Evolutionary conservation across 2,797 vertebrate species (phyloP).

Genomic region (Adrianichthys oophorus): DNA sequence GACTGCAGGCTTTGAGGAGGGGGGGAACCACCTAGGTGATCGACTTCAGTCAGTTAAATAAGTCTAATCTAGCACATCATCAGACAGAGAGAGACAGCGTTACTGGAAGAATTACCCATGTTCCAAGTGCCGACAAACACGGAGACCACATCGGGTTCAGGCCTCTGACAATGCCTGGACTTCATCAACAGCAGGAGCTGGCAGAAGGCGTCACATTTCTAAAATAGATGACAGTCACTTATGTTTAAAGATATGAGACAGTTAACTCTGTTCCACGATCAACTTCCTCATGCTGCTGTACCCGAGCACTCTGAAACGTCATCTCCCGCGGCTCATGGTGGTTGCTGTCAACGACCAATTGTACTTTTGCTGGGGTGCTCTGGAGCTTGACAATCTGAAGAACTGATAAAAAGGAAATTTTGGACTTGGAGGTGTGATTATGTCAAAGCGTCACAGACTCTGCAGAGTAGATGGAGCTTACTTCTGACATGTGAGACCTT

Average conservation of each 20-base stretch:
- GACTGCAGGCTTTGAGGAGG: slow-evolving; percentile 78
- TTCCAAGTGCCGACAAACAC: slow-evolving; percentile 87
- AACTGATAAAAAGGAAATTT: slow-evolving; percentile 57
- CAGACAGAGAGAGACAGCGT: background rate
- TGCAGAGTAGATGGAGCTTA: slow-evolving; percentile 50
- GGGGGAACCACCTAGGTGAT: slow-evolving; percentile 71
- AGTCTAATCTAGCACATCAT: background rate
- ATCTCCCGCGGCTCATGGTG: slow-evolving; percentile 76
- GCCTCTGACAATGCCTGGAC: slow-evolving; percentile 68
- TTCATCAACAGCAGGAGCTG: slow-evolving; percentile 83
- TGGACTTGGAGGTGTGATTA: background rate
- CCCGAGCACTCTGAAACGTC: slow-evolving; percentile 79
- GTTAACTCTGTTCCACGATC: background rate
- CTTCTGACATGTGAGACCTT: slow-evolving; percentile 77
- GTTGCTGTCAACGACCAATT: slow-evolving; percentile 77
- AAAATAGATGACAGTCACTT: slow-evolving; percentile 20
- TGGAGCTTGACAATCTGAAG: slow-evolving; percentile 82
- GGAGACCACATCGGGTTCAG: slow-evolving; percentile 79
- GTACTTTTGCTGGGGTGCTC: slow-evolving; percentile 75
- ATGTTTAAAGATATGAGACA: background rate
- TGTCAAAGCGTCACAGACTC: background rate
- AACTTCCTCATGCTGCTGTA: slow-evolving; percentile 34
- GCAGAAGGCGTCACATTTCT: slow-evolving; percentile 84
- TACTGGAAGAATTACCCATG: slow-evolving; percentile 75
- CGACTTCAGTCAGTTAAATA: no score